Conservation (phyloP, 30 jellyfish, hydroid and myxozoan species). For the Aurelia sp. region DNA sequence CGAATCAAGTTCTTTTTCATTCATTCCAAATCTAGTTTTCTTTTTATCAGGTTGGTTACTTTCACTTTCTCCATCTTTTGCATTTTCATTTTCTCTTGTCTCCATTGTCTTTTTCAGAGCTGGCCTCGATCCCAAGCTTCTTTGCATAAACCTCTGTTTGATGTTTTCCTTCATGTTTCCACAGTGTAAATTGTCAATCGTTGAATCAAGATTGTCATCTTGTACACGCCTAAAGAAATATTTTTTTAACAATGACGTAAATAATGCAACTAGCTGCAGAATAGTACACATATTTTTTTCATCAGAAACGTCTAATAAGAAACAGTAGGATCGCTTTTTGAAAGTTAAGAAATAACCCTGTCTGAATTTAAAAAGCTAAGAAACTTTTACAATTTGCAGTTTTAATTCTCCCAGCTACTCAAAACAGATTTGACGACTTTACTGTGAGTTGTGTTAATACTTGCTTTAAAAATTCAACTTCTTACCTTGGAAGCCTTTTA, state of each 20-base stretch:
- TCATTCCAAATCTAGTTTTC: conserved; percentile 46
- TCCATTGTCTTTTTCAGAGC: background rate
- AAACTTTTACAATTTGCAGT: too few relatives aligned
- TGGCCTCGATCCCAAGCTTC: background rate
- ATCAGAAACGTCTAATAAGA: too few relatives aligned
- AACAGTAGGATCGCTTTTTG: too few relatives aligned
- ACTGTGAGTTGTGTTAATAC: too few relatives aligned
- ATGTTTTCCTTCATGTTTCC: conserved; percentile 4
- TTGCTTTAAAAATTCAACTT: too few relatives aligned
- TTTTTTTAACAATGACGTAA: background rate
- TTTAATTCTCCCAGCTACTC: too few relatives aligned
- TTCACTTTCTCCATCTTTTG: background rate
- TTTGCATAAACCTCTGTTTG: background rate
- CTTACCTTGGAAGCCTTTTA: too few relatives aligned
- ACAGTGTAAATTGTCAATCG: conserved; percentile 5
- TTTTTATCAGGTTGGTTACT: background rate
- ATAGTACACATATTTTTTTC: too few relatives aligned
- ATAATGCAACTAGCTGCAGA: background rate
- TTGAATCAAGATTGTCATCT: conserved; percentile 18
- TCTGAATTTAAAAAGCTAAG: too few relatives aligned
- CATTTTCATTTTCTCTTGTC: background rate
- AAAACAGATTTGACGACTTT: too few relatives aligned
- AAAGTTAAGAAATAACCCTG: too few relatives aligned
- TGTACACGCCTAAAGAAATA: conserved; percentile 8
- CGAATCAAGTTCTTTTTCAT: conserved; percentile 41